Conservation (phyloP, 2,888 invertebrate genomes). For the Cheilosia impressa region DNA sequence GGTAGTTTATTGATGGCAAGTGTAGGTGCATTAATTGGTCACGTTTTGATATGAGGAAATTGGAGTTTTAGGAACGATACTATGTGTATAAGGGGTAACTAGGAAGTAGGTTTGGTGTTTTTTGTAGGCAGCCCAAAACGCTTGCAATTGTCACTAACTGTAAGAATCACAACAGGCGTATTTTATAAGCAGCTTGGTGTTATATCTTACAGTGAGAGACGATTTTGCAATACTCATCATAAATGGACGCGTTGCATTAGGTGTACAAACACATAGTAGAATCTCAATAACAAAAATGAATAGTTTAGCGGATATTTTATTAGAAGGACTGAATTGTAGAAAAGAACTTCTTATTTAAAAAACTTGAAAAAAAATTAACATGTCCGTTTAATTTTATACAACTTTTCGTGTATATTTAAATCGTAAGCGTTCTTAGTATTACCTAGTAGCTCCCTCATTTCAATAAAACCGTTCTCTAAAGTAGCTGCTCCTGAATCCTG, state of each 20-base stretch:
- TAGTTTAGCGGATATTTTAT: too few species aligned
- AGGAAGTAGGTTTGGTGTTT: not conserved
- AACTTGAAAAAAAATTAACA: too few species aligned
- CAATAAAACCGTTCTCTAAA: too few species aligned
- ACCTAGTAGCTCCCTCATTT: too few species aligned
- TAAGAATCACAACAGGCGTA: constrained; percentile 96
- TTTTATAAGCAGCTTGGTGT: constrained; percentile 92
- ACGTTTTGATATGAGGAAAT: not conserved
- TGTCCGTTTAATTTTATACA: too few species aligned
- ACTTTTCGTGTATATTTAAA: too few species aligned
- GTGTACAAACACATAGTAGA: not conserved
- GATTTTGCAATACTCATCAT: constrained; percentile 79
- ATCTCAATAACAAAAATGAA: too few species aligned
- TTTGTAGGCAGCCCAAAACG: not conserved
- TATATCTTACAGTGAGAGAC: constrained; percentile 98
- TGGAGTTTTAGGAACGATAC: not conserved
- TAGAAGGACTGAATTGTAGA: too few species aligned
- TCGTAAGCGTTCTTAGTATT: too few species aligned
- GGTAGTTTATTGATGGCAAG: not conserved
- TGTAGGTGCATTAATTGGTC: not conserved
- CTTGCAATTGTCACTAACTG: constrained; percentile 88
- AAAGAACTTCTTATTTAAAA: too few species aligned
- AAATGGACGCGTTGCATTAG: not conserved
- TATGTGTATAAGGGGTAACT: too few species aligned
- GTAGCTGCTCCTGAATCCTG: too few species aligned